Conservation (phyloP, 2,797 vertebrate species). For the Hirundo rustica region DNA sequence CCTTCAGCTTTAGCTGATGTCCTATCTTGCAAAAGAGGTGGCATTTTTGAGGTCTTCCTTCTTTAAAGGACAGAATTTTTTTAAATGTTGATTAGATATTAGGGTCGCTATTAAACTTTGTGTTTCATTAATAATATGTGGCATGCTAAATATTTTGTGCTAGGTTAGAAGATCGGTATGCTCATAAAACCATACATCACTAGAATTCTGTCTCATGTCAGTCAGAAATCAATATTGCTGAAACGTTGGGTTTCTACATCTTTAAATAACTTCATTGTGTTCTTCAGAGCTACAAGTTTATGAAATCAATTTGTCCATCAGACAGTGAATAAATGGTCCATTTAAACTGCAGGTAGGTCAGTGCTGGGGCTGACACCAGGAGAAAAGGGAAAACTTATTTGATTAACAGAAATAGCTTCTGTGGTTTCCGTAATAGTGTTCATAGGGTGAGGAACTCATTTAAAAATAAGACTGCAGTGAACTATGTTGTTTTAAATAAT, state of each 20-base stretch:
- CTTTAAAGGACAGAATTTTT: not conserved
- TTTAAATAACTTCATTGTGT: not conserved
- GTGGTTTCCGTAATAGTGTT: not conserved
- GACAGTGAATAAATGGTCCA: not conserved
- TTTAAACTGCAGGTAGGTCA: not conserved
- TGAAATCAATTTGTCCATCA: not conserved
- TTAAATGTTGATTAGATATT: not conserved
- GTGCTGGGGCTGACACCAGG: not conserved
- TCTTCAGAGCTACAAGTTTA: not conserved
- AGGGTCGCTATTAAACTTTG: not conserved
- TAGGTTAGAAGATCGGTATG: not conserved
- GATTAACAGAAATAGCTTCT: not conserved
- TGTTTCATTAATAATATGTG: not conserved
- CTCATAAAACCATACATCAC: not conserved
- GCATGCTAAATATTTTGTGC: not conserved
- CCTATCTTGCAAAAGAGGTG: constrained; percentile 12
- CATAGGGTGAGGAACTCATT: not conserved
- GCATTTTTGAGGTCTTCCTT: constrained; percentile 27
- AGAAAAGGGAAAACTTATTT: not conserved
- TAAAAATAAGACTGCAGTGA: not conserved
- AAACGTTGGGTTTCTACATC: not conserved
- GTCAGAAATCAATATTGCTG: not conserved
- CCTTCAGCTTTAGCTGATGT: not conserved
- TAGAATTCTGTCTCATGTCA: not conserved
- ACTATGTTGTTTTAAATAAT: not conserved